A percentile compares a stretch with the other conserved stretches of the same genome.
These are phyloP conservation scores for Paralvinella palmiformis DNA, from an alignment of 1,140 invertebrate species.

Conservation along the genomic window DNA sequence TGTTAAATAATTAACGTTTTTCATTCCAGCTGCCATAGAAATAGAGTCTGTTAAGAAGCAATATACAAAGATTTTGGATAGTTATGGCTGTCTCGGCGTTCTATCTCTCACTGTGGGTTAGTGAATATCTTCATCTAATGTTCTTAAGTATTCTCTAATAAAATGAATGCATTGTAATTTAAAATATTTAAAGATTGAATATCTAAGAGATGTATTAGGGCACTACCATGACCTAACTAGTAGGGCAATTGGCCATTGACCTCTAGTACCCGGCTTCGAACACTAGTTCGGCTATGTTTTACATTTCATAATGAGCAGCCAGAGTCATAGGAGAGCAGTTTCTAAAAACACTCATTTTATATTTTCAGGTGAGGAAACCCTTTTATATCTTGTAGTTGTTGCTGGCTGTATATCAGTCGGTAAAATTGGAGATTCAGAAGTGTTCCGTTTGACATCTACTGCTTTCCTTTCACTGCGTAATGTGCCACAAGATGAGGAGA, in stretches of 20 bases:
- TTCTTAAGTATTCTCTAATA: constrained; percentile 14
- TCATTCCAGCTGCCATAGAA: constrained; percentile 60
- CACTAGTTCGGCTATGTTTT: no score
- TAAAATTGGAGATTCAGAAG: constrained; percentile 86
- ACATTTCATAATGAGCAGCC: no score
- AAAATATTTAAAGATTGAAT: no score
- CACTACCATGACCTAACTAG: no score
- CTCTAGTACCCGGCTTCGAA: no score
- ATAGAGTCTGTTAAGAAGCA: constrained; percentile 78
- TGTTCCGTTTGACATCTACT: constrained; percentile 88
- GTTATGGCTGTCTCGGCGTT: constrained; percentile 87
- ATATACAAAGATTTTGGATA: constrained; percentile 83
- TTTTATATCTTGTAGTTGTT: constrained; percentile 85
- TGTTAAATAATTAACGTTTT: constrained; percentile 2
- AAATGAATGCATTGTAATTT: no score
- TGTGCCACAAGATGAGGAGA: constrained; percentile 66
- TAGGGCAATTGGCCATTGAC: no score
- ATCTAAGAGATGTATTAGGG: no score
- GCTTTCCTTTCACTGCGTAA: constrained; percentile 81
- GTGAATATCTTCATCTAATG: constrained; percentile 17
- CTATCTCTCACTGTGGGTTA: constrained; percentile 73
- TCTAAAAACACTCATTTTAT: constrained; percentile 14
- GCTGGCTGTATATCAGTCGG: constrained; percentile 90
- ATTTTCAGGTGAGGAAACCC: constrained; percentile 64
- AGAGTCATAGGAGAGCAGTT: no score